Conservation (phyloP, 2,888 invertebrate species). For the Nomada fucata region DNA sequence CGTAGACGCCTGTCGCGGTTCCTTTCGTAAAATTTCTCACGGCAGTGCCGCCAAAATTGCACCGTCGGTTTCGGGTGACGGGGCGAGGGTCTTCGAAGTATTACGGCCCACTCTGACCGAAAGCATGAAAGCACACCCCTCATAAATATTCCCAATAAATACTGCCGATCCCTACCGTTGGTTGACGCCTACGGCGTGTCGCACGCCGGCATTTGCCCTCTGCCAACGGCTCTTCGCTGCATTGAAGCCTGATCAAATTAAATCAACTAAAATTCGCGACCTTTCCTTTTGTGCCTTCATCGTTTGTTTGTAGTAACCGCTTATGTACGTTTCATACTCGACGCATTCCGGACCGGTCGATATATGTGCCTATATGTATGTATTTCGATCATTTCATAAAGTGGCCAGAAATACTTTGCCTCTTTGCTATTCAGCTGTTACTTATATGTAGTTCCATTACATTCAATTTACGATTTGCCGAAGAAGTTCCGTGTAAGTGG, state of each 20-base stretch:
- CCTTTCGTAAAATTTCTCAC: constrained; percentile 60
- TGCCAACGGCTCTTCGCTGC: constrained; percentile 33
- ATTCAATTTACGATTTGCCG: no score
- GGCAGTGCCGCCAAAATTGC: constrained; percentile 59
- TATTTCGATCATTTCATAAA: no score
- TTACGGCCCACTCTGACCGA: constrained; percentile 67
- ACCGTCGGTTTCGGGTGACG: constrained; percentile 52
- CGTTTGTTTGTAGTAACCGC: no score
- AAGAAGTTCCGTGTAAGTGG: no score
- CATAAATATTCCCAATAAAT: constrained; percentile 76
- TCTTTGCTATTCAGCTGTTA: no score
- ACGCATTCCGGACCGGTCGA: no score
- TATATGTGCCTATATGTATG: no score
- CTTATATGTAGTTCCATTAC: no score
- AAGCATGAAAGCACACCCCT: constrained; percentile 69
- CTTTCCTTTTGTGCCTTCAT: no score
- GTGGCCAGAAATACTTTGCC: no score
- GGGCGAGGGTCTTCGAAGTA: constrained; percentile 52
- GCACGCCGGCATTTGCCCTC: constrained; percentile 25
- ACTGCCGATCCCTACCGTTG: constrained; percentile 70
- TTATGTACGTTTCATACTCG: no score
- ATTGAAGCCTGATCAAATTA: constrained; percentile 29
- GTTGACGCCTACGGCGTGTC: constrained; percentile 73
- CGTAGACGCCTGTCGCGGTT: constrained; percentile 34
- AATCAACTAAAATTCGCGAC: no score